Conservation (phyloP, 2,888 invertebrate species). For the Drosophila antonietae region DNA sequence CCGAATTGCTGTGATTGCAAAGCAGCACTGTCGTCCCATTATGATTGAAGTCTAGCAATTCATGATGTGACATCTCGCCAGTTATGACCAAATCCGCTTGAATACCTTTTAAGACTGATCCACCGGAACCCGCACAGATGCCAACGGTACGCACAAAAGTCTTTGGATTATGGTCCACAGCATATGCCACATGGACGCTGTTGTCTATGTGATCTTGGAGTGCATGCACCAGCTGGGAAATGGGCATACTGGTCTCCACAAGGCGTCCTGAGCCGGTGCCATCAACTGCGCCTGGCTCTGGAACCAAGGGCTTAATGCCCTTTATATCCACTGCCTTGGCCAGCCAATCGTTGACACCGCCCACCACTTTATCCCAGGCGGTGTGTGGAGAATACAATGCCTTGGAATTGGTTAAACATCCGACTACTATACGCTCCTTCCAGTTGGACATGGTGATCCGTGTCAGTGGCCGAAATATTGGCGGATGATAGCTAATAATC, state of each 20-base stretch:
- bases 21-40: slow-evolving; percentile 92
- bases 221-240: slow-evolving; percentile 71
- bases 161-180: slow-evolving; percentile 83
- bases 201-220: slow-evolving; percentile 88
- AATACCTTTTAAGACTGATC: slow-evolving; percentile 89
- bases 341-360: slow-evolving; percentile 98
- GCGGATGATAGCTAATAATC: slow-evolving; percentile 98
- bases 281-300: slow-evolving; percentile 47
- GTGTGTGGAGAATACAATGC: slow-evolving; percentile 97
- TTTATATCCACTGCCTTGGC: slow-evolving; percentile 85
- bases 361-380: slow-evolving; percentile 92
- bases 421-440: slow-evolving; percentile 92
- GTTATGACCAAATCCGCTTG: slow-evolving; percentile 93
- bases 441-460: slow-evolving; percentile 92
- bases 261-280: slow-evolving; percentile 87
- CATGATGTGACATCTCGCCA: slow-evolving; percentile 98
- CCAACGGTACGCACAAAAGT: slow-evolving; percentile 88
- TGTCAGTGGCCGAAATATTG: slow-evolving; percentile 94
- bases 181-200: slow-evolving; percentile 91
- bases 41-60: slow-evolving; percentile 94
- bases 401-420: slow-evolving; percentile 93
- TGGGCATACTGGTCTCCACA: slow-evolving; percentile 84
- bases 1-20: slow-evolving; percentile 97
- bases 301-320: slow-evolving; percentile 68
- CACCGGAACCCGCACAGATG: slow-evolving; percentile 96